Evolutionary conservation across 2,888 invertebrate species (phyloP), one percentile per base, ranked within the genome.

Genomic region (Drosophila incognita): DNA sequence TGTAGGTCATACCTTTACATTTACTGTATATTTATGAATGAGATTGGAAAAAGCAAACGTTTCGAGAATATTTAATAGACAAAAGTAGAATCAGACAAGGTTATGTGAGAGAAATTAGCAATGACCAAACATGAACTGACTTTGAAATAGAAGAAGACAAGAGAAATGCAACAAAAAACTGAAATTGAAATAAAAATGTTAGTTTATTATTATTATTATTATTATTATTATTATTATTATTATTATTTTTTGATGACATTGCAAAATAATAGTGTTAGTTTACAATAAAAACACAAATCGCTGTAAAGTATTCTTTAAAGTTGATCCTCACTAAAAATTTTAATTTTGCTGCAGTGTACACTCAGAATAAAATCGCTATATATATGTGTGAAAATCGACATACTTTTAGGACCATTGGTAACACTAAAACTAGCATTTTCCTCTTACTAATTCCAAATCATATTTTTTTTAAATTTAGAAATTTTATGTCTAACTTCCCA

Each of bases 1-100:
- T 75, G 73, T 69, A 62, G 73, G 71, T 73, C 74, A 79, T 69
- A 71, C 24, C 35, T 36, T 65, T 72, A n/a, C 40, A 33, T 29
- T 18, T 36, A 4, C 11, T 24, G 36, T 46, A 51, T 61, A 51
- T 11, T 29, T 36, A 61, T 33, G 48, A 48, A 63, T 51, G 36
- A 49, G 36, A 69, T 65, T 33, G 40, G n/a, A 48, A 38, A 46
- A 40, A n/a, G 56, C 27, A 29, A 27, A n/a, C 18, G 0, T 27
- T 27, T 11, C 0, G 4, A 56, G 27, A 56, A 38, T 13, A 11
- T 29, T n/a, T 11, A 27, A 56, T 21, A 27, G 7, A 11, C 21
- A 42, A 57, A 21, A 1, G 4, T 7, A 1, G 33, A 18, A 27
- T n/a, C 11, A 7, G 33, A 11, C 46, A 46, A 46, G 24, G 24